These are phyloP conservation scores for Cistogaster globosa DNA, from an alignment of 2,888 invertebrate genomes.

Conservation along the genomic window DNA sequence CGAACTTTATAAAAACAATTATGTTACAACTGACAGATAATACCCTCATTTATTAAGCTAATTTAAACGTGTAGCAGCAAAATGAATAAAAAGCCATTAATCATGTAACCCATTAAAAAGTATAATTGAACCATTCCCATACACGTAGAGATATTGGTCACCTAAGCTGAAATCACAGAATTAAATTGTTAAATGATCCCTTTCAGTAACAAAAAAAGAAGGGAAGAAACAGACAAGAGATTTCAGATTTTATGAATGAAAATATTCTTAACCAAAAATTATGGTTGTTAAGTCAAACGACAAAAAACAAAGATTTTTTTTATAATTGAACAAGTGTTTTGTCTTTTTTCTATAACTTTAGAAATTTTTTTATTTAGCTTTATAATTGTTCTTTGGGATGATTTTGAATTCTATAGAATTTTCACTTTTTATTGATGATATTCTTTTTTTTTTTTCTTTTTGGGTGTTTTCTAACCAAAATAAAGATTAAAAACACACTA, in stretches of 20 bases:
- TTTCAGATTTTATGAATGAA: conserved; percentile 69
- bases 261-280: conserved; percentile 52
- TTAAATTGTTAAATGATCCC: conserved; percentile 48
- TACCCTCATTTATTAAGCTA: conserved; percentile 31
- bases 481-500: conserved; percentile 28
- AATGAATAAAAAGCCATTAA: conserved; percentile 38
- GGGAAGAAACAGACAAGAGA: conserved; percentile 9
- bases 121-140: conserved; percentile 18
- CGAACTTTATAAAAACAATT: too few species aligned
- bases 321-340: conserved; percentile 65
- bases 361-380: conserved; percentile 37
- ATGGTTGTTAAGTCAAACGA: conserved; percentile 36
- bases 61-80: conserved; percentile 11
- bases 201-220: conserved; percentile 6
- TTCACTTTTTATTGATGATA: conserved; percentile 62
- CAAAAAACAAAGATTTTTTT: conserved; percentile 1
- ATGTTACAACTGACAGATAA: not conserved
- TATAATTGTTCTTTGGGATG: conserved; percentile 46
- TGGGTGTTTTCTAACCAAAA: conserved; percentile 46
- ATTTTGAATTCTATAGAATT: conserved; percentile 53
- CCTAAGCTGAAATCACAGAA: conserved; percentile 34
- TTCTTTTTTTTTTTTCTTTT: not conserved
- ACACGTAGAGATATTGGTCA: not conserved
- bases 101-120: conserved; percentile 35
- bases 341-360: conserved; percentile 34